phyloP scores from a whole-genome alignment of 53 echinoderm and acorn worm genomes.

The Patiria pectinifera region DNA sequence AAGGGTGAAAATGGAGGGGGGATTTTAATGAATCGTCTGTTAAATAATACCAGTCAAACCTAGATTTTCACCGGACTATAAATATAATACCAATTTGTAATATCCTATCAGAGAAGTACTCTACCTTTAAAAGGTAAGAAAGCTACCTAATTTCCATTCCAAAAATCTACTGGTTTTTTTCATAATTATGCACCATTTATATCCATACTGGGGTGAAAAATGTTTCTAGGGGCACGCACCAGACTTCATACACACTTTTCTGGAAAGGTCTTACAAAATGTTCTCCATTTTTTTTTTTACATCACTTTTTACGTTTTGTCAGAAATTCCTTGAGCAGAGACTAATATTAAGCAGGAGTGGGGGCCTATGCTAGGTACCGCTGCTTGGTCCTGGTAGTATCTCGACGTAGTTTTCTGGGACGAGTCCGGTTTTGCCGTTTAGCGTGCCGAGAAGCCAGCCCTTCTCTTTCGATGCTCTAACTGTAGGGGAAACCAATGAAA shows the following conservation, averaged over 20 bases:
- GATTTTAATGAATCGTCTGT: no score
- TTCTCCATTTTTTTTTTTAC: constrained; percentile 1
- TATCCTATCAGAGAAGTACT: not conserved
- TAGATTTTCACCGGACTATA: not conserved
- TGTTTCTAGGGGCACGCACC: constrained; percentile 19
- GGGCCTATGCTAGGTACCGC: constrained; percentile 1
- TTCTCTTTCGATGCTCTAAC: constrained; percentile 94
- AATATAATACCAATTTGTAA: not conserved
- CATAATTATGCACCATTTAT: not conserved
- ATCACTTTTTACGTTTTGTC: not conserved
- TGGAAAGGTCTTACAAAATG: constrained; percentile 31
- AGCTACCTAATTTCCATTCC: not conserved
- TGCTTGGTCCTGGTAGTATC: constrained; percentile 67
- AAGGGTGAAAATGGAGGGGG: no score
- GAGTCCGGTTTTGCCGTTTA: constrained; percentile 95
- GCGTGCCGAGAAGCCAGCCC: constrained; percentile 93
- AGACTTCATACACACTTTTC: constrained; percentile 20
- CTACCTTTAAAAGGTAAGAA: not conserved
- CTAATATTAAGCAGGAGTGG: not conserved
- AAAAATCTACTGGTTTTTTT: not conserved
- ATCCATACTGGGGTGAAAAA: not conserved
- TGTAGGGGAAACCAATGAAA: constrained; percentile 27
- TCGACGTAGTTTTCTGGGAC: constrained; percentile 98
- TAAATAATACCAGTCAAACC: no score
- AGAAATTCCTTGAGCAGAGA: constrained; percentile 1